Conservation (phyloP, 1,140 invertebrate species). For the Sweltsa coloradensis region DNA sequence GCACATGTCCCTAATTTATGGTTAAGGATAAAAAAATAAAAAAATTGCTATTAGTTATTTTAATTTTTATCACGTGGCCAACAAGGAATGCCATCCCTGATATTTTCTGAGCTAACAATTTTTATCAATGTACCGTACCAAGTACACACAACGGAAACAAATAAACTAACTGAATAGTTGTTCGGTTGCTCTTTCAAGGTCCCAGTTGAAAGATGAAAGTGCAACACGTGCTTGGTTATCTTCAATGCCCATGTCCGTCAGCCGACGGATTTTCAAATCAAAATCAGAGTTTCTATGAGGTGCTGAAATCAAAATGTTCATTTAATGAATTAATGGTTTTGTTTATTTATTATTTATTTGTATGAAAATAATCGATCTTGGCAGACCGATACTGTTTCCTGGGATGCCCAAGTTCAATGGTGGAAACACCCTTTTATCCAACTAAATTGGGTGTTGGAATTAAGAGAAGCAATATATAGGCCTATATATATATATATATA, state of each 20-base stretch:
- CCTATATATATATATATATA: too few relatives aligned
- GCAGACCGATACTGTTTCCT: too few relatives aligned
- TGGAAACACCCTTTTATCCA: too few relatives aligned
- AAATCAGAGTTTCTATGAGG: constrained; percentile 60
- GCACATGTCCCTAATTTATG: too few relatives aligned
- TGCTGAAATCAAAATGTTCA: constrained; percentile 40
- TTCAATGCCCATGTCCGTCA: constrained; percentile 82
- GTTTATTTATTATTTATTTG: too few relatives aligned
- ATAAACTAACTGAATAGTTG: constrained; percentile 69
- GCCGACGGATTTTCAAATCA: constrained; percentile 65
- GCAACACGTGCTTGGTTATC: constrained; percentile 69
- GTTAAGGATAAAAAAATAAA: too few relatives aligned
- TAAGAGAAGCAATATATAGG: too few relatives aligned
- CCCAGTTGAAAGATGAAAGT: constrained; percentile 81
- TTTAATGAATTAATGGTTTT: too few relatives aligned
- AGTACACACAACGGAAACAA: neutral
- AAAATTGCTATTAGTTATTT: too few relatives aligned
- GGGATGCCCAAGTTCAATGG: too few relatives aligned
- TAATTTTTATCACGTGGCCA: constrained; percentile 6
- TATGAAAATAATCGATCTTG: too few relatives aligned
- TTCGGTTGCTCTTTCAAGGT: constrained; percentile 76
- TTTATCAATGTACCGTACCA: constrained; percentile 6
- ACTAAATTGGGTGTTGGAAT: too few relatives aligned
- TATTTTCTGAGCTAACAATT: constrained; percentile 11
- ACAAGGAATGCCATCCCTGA: constrained; percentile 7